Evolutionary conservation across 2,797 vertebrate genomes (phyloP).

Genomic region (Psittacula echo): DNA sequence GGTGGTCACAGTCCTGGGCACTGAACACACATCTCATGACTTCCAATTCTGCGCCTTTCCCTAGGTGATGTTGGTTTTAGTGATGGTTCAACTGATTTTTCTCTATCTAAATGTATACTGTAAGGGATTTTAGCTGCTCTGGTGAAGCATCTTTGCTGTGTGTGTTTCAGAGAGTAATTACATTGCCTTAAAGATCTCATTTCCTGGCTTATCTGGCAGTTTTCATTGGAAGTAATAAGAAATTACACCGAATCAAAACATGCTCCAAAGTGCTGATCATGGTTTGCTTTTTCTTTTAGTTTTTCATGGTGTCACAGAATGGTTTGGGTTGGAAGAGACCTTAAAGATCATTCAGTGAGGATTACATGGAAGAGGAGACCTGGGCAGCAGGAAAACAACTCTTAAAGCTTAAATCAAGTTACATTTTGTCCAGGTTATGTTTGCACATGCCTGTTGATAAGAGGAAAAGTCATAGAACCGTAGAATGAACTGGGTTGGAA

Average conservation of each 20-base stretch:
- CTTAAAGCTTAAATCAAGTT: background rate
- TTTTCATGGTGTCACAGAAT: background rate
- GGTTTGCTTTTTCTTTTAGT: background rate
- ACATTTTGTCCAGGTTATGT: background rate
- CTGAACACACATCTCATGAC: background rate
- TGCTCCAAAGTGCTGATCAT: rapidly evolving
- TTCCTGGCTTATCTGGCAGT: background rate
- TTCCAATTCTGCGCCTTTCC: background rate
- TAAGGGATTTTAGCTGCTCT: background rate
- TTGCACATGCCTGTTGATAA: background rate
- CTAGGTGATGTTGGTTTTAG: background rate
- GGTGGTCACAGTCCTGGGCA: background rate
- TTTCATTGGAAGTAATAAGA: background rate
- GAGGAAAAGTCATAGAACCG: background rate
- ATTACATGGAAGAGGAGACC: background rate
- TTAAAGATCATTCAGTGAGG: background rate
- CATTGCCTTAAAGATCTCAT: background rate
- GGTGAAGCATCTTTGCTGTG: background rate
- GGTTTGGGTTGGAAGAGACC: background rate
- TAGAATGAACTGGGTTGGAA: background rate
- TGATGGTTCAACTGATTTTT: background rate
- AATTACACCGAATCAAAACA: background rate
- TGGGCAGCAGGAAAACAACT: background rate
- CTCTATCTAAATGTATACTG: background rate
- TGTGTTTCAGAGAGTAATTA: background rate